phyloP scores from a whole-genome alignment of 2,797 vertebrate species.

The Sphenopsis melanotis region DNA sequence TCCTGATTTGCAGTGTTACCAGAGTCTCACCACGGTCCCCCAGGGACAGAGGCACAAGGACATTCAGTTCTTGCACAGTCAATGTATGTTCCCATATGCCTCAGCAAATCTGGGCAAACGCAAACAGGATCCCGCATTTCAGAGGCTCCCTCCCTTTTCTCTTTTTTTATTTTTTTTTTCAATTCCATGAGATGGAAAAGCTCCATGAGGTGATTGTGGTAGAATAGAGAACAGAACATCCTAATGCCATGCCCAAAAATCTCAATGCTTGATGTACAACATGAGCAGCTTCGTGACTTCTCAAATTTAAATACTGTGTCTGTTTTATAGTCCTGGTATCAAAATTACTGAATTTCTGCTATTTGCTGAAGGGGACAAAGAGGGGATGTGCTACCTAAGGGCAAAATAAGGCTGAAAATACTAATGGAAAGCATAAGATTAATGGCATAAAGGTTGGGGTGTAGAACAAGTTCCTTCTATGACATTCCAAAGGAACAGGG shows the following conservation, averaged over 20 bases:
- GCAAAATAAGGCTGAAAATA: neutral
- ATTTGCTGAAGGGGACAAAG: neutral
- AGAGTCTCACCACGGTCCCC: neutral
- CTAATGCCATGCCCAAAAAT: neutral
- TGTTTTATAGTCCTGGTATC: neutral
- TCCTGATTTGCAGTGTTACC: neutral
- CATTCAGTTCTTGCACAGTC: slow-evolving; percentile 11
- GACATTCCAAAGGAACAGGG: neutral
- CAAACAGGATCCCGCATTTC: neutral
- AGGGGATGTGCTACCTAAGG: neutral
- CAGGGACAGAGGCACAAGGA: neutral
- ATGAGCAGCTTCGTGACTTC: neutral
- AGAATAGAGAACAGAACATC: neutral
- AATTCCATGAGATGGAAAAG: neutral
- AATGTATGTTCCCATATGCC: neutral
- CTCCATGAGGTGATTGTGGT: neutral
- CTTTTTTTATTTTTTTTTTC: neutral
- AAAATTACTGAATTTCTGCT: neutral
- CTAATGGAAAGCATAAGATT: neutral
- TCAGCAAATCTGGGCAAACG: neutral
- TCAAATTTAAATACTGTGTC: neutral
- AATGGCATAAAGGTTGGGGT: neutral
- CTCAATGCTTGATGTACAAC: neutral
- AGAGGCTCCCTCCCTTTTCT: neutral
- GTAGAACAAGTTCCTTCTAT: fast-evolving